phyloP scores from a whole-genome alignment of 1,140 invertebrate genomes.

The Marisa cornuarietis region DNA sequence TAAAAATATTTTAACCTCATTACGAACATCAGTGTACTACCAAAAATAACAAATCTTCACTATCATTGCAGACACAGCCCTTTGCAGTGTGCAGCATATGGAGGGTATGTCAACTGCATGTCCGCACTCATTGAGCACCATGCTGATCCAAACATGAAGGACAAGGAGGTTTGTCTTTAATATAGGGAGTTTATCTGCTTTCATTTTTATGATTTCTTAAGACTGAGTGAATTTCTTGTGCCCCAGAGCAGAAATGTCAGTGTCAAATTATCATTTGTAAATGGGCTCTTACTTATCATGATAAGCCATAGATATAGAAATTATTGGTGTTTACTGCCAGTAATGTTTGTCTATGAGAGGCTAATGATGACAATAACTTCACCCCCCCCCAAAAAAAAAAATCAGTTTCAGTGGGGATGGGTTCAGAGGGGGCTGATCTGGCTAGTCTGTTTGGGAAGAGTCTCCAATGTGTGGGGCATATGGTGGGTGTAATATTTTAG shows the following conservation, averaged over 20 bases:
- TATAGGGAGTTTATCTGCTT: not conserved
- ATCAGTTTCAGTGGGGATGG: too few species aligned
- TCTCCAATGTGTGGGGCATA: too few species aligned
- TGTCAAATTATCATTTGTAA: not conserved
- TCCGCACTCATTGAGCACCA: constrained; percentile 65
- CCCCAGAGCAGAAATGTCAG: not conserved
- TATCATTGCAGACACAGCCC: constrained; percentile 57
- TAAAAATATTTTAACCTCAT: too few species aligned
- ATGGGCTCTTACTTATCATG: not conserved
- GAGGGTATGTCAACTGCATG: constrained; percentile 66
- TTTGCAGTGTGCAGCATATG: constrained; percentile 66
- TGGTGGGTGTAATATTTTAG: too few species aligned
- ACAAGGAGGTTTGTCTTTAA: constrained; percentile 61
- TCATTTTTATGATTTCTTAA: not conserved
- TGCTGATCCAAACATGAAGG: constrained; percentile 61
- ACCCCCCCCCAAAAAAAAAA: too few species aligned
- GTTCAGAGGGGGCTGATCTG: too few species aligned
- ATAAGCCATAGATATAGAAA: not conserved
- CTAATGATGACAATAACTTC: too few species aligned
- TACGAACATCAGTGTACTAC: too few species aligned
- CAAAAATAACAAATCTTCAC: not conserved
- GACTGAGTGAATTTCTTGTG: not conserved
- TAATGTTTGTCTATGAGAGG: too few species aligned
- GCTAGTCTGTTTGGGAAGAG: too few species aligned
- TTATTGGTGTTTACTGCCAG: too few species aligned